Conservation (phyloP, 2,888 invertebrate genomes). For the Pseudoips prasinana region DNA sequence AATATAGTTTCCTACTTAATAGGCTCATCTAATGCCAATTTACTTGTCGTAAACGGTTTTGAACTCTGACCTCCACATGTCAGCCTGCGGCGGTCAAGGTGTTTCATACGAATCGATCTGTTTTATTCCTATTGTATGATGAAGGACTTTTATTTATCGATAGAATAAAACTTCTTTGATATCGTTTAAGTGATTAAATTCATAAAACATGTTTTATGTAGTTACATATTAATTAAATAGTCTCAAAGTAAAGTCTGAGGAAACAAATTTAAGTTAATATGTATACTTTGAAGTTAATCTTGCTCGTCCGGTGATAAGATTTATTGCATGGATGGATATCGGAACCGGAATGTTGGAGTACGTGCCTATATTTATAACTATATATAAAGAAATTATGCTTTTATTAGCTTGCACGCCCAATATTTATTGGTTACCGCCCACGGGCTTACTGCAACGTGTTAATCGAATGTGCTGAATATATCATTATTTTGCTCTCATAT, state of each 20-base stretch:
- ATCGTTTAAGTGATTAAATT: conserved; percentile 7
- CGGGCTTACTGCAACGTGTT: too few relatives aligned
- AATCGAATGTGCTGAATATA: too few relatives aligned
- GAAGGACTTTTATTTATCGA: conserved; percentile 32
- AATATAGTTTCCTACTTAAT: too few relatives aligned
- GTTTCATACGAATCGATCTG: conserved; percentile 39
- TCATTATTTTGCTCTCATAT: too few relatives aligned
- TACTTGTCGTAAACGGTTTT: too few relatives aligned
- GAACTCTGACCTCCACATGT: too few relatives aligned
- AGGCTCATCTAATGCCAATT: too few relatives aligned
- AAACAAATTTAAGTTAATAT: too few relatives aligned
- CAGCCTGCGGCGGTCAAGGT: conserved; percentile 55
- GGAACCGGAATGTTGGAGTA: conserved; percentile 8
- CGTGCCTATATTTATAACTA: conserved; percentile 16
- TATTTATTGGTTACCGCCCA: conserved; percentile 11
- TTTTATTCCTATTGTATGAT: conserved; percentile 34
- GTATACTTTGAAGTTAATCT: conserved; percentile 12
- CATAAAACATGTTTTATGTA: too few relatives aligned
- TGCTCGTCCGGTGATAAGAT: conserved; percentile 12
- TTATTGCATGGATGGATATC: conserved; percentile 14
- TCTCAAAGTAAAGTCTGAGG: too few relatives aligned
- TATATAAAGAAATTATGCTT: conserved; percentile 22
- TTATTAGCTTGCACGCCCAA: conserved; percentile 25
- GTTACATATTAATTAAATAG: too few relatives aligned
- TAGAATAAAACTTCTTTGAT: conserved; percentile 12